Conservation (phyloP, 2,888 invertebrate genomes). For the Beris morrisii region DNA sequence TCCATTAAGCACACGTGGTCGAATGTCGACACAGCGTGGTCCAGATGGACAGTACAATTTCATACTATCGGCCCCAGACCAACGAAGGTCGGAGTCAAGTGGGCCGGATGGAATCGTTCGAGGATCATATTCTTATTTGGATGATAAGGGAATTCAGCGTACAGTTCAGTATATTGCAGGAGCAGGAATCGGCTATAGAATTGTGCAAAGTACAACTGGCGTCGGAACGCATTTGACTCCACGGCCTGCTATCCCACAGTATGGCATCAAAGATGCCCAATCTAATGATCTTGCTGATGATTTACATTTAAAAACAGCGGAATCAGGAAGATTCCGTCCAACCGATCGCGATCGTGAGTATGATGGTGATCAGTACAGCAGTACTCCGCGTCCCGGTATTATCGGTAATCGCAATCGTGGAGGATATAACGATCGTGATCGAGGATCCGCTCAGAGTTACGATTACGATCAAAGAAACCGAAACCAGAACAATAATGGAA, state of each 20-base stretch:
- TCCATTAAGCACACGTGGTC: slow-evolving; percentile 66
- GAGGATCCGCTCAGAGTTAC: background rate
- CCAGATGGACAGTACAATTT: slow-evolving; percentile 76
- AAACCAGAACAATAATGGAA: slow-evolving; percentile 3
- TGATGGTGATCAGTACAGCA: slow-evolving; percentile 33
- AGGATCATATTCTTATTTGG: slow-evolving; percentile 76
- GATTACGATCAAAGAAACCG: background rate
- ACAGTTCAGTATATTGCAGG: slow-evolving; percentile 80
- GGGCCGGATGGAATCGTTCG: slow-evolving; percentile 72
- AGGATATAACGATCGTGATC: slow-evolving; percentile 1
- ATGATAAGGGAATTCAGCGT: slow-evolving; percentile 75
- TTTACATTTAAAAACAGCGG: slow-evolving; percentile 44
- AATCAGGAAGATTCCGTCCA: slow-evolving; percentile 36
- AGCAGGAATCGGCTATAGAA: slow-evolving; percentile 74
- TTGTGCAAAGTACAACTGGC: slow-evolving; percentile 70
- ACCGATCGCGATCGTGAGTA: slow-evolving; percentile 34
- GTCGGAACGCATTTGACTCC: slow-evolving; percentile 57
- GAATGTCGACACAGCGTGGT: slow-evolving; percentile 71
- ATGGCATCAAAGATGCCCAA: slow-evolving; percentile 54
- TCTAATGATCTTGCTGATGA: slow-evolving; percentile 51
- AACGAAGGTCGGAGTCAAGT: slow-evolving; percentile 72
- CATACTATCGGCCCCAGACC: slow-evolving; percentile 75
- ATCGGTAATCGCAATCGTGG: background rate
- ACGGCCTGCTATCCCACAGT: slow-evolving; percentile 59
- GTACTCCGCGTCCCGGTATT: slow-evolving; percentile 9